A percentile compares a stretch with the other conserved stretches of the same genome.
These are phyloP conservation scores for Zapus hudsonius DNA, from an alignment of 2,113 vertebrate genomes.

Conservation along the genomic window DNA sequence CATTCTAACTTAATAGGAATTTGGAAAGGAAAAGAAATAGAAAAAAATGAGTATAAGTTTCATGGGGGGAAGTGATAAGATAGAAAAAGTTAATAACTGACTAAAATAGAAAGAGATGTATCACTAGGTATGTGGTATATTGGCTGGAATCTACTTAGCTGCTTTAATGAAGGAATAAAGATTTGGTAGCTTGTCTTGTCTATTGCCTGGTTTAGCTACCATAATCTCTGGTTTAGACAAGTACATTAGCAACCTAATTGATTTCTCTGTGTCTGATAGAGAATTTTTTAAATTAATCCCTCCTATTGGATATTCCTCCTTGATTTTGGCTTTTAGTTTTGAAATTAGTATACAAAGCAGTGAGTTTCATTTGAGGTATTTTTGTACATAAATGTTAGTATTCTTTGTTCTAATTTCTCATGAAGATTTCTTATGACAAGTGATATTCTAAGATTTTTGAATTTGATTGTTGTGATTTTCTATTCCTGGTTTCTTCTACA, in stretches of 20 bases:
- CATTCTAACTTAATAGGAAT: conserved; percentile 26
- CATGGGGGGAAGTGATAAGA: background rate
- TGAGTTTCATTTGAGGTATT: too few relatives aligned
- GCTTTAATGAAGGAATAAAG: background rate
- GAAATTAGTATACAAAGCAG: too few relatives aligned
- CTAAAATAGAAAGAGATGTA: too few relatives aligned
- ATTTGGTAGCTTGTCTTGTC: background rate
- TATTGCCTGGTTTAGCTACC: background rate
- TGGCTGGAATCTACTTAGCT: background rate
- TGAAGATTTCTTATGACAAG: conserved; percentile 28
- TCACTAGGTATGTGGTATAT: background rate
- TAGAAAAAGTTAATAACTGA: background rate
- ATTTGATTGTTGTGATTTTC: conserved; percentile 56
- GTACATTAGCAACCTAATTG: background rate
- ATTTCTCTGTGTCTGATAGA: background rate
- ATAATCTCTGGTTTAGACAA: background rate
- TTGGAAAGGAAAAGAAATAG: conserved; percentile 15
- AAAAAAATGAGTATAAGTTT: conserved; percentile 11
- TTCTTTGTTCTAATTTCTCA: background rate
- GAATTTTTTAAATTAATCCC: background rate
- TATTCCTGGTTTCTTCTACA: conserved; percentile 23
- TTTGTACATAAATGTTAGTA: too few relatives aligned
- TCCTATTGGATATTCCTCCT: background rate
- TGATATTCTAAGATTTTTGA: conserved; percentile 49
- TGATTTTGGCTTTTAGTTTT: too few relatives aligned